Base-by-base conservation (phyloP, 2,113 vertebrate genomes). In the Ptychochromis oligacanthus region DNA sequence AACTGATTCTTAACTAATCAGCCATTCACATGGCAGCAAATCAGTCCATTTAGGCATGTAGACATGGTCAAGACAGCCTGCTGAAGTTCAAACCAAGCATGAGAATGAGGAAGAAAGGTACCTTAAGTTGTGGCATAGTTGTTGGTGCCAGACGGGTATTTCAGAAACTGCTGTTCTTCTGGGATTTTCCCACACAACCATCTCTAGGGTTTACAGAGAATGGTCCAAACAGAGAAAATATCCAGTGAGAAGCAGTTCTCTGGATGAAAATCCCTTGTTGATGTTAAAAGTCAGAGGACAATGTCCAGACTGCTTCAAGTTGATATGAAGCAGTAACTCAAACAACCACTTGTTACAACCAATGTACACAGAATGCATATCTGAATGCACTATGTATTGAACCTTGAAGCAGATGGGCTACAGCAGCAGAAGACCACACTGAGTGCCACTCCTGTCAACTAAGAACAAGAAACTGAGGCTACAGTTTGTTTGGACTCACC, bases 331-430 rank as follows among this genome's bases (percentile, higher is more conserved):
- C 6, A 38, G 61, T 14, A 36, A 12, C n/a, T 64, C 61, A 64
- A 64, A 64, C 20, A 40, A 34, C 20, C 38, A 22, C 34, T 5
- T 34, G 13, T 43, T 13, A 43, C 40, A 64, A 40, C 36, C 12
- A 9, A 0, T 0, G 20, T 40, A 36, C 40, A 6, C 34, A 0
- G 61, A 3, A 64, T 20, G 20, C 38, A 64, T 64, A 0, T 0
- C 34, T 60, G 26, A 60, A 60, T 17, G 10, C 59, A 61, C 34
- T 12, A 28, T 14, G 8, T 20, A 7, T 40, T 6, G 12, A 40
- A 40, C 12, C 61, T 64, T 64, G 36, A 40, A 64, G 36, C n/a
- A 64, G 61, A 40, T 64, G 7, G 34, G 61, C 34, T 64, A 64
- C 34, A 38, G 61, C 61, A 10, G 28, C 58, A 64, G 34, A 34